phyloP scores from a whole-genome alignment of 1,140 invertebrate genomes.

The Calosoma granatense region DNA sequence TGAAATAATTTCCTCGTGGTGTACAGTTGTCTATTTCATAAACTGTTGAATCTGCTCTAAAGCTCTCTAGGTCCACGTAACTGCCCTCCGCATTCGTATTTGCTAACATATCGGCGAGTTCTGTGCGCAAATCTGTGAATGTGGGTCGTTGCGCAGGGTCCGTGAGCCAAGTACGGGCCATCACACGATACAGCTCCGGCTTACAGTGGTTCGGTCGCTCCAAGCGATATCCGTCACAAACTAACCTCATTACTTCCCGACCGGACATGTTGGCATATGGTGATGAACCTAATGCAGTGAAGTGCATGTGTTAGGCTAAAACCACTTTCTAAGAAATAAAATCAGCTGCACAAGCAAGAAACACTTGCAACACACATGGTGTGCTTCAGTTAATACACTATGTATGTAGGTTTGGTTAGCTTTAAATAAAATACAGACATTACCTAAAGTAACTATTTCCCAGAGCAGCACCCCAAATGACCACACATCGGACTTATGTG shows the following conservation, averaged over 20 bases:
- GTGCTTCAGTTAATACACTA: neutral
- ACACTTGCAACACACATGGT: no score
- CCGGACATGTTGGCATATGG: conserved; percentile 72
- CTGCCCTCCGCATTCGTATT: conserved; percentile 57
- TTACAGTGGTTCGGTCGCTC: conserved; percentile 66
- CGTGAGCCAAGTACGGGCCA: conserved; percentile 64
- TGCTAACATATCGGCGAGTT: conserved; percentile 57
- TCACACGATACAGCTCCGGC: conserved; percentile 62
- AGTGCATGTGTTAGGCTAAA: no score
- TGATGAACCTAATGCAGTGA: conserved; percentile 55
- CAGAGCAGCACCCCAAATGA: conserved; percentile 76
- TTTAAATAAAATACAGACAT: conserved; percentile 13
- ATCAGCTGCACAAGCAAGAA: no score
- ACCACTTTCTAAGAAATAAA: no score
- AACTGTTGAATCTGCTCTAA: conserved; percentile 57
- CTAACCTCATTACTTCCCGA: conserved; percentile 62
- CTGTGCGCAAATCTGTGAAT: conserved; percentile 56
- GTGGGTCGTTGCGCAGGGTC: conserved; percentile 62
- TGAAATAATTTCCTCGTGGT: conserved; percentile 10
- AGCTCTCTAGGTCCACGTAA: conserved; percentile 68
- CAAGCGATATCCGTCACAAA: conserved; percentile 62
- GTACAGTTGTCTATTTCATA: conserved; percentile 23
- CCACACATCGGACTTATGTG: conserved; percentile 75
- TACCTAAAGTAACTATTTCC: conserved; percentile 76
- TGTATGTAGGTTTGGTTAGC: neutral